These are phyloP conservation scores for Semotilus atromaculatus DNA, from an alignment of 2,797 vertebrate species.

Conservation along the genomic window DNA sequence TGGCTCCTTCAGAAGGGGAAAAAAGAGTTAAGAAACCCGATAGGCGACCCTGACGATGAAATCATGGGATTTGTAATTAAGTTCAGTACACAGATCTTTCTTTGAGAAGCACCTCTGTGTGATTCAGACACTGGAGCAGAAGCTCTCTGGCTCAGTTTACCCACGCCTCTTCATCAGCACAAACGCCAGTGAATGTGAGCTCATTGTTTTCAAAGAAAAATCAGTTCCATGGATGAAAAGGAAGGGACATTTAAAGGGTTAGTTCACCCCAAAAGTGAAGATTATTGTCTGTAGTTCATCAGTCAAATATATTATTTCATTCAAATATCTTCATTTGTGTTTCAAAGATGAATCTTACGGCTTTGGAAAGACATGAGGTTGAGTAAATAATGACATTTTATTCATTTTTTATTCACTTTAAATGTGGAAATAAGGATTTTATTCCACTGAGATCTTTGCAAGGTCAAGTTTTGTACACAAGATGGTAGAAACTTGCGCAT, in stretches of 20 bases:
- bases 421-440: not conserved
- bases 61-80: conserved; percentile 64
- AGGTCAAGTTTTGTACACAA: too few species aligned
- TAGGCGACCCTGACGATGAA: conserved; percentile 37
- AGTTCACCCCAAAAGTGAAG: not conserved
- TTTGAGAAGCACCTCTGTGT: conserved; percentile 51
- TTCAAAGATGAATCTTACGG: not conserved
- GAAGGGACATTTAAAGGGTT: not conserved
- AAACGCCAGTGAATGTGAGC: conserved; percentile 44
- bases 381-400: not conserved
- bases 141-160: conserved; percentile 26
- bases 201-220: conserved; percentile 42
- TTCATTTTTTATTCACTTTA: not conserved
- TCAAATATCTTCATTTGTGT: too few species aligned
- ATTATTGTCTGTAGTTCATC: not conserved
- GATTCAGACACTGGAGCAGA: conserved; percentile 53
- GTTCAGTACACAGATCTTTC: conserved; percentile 57
- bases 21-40: conserved; percentile 39
- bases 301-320: not conserved
- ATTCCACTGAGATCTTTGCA: not conserved
- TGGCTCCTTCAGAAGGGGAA: conserved; percentile 39
- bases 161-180: conserved; percentile 52
- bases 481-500: not conserved
- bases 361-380: not conserved
- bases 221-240: conserved; percentile 26